Conservation (phyloP, 2,888 invertebrate genomes). For the Plusia festucae region DNA sequence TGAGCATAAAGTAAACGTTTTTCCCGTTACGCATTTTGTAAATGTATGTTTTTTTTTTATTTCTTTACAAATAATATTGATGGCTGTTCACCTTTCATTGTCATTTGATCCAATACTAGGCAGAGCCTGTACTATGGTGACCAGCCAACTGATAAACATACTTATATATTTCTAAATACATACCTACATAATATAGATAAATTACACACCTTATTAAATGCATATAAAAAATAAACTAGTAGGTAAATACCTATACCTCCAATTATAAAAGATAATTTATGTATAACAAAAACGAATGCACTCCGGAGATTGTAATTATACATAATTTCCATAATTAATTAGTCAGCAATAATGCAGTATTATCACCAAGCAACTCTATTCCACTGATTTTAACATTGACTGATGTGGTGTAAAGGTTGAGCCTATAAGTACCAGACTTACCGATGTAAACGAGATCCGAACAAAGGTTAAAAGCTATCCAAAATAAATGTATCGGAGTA, state of each 20-base stretch:
- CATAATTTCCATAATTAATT: neutral
- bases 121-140: no score
- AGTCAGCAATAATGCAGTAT: neutral
- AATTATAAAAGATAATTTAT: neutral
- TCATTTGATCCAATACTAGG: no score
- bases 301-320: neutral
- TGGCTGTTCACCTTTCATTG: no score
- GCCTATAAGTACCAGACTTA: conserved; percentile 35
- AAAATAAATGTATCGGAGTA: conserved; percentile 32
- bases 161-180: no score
- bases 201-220: no score
- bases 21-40: no score
- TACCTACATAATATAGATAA: no score
- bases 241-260: neutral
- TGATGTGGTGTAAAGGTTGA: conserved; percentile 27
- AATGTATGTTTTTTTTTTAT: no score
- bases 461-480: conserved; percentile 43
- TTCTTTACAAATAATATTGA: no score
- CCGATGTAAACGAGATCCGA: conserved; percentile 37
- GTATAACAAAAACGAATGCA: neutral
- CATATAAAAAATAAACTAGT: no score
- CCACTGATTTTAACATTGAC: conserved; percentile 13
- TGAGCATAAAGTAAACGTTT: no score
- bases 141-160: no score
- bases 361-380: neutral